A percentile compares a stretch with the other conserved stretches of the same genome.
Evolutionary conservation across 2,888 invertebrate species (phyloP).

Genomic region (Danaus chrysippus): DNA sequence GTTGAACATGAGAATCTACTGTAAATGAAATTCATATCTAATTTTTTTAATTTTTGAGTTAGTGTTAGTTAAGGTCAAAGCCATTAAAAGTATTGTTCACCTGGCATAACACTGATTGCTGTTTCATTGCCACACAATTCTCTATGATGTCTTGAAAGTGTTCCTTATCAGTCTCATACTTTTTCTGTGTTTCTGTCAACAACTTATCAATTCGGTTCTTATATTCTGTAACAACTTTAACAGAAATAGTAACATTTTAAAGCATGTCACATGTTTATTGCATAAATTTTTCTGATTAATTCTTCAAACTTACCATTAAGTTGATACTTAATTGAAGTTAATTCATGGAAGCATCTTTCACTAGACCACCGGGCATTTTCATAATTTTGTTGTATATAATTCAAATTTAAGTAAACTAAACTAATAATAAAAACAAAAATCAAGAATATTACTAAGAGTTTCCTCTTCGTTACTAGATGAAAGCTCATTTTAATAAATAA

Average conservation of each 20-base stretch:
- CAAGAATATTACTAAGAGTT: slow-evolving; percentile 41
- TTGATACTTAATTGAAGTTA: slow-evolving; percentile 61
- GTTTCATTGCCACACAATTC: slow-evolving; percentile 63
- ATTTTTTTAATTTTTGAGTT: too few relatives aligned
- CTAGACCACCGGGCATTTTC: slow-evolving; percentile 46
- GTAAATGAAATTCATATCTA: too few relatives aligned
- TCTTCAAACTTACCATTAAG: slow-evolving; percentile 46
- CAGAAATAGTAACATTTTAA: background rate
- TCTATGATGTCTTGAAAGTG: slow-evolving; percentile 62
- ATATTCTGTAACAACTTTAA: slow-evolving; percentile 64
- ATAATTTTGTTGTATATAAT: slow-evolving; percentile 49
- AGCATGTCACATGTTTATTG: background rate
- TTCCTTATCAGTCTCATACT: slow-evolving; percentile 53
- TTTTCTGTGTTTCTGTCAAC: slow-evolving; percentile 56
- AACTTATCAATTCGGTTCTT: slow-evolving; percentile 62
- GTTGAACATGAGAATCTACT: too few relatives aligned
- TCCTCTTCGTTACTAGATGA: slow-evolving; percentile 36
- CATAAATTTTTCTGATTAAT: too few relatives aligned
- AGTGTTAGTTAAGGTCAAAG: too few relatives aligned
- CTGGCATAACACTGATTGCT: slow-evolving; percentile 61
- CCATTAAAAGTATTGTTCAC: slow-evolving; percentile 36
- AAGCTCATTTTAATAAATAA: slow-evolving; percentile 19
- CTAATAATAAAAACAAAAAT: slow-evolving; percentile 38
- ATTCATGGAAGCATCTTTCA: slow-evolving; percentile 57
- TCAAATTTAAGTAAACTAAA: slow-evolving; percentile 50